Evolutionary conservation across 2,888 invertebrate species (phyloP), one percentile per base, ranked within the genome.

Genomic region (Xestobium rufovillosum): DNA sequence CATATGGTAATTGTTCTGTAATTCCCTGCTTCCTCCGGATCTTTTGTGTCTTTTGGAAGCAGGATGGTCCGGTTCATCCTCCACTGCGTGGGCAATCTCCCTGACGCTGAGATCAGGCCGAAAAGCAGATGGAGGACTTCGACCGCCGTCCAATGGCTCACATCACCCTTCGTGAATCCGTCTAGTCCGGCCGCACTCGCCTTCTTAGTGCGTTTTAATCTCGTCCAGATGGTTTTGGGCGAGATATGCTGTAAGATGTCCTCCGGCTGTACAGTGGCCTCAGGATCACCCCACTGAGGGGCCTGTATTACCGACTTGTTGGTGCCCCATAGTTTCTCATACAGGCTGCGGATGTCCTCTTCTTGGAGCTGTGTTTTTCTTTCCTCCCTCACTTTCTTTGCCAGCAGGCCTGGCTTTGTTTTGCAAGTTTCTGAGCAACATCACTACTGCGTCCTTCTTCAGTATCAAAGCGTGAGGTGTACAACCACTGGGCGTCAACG

Each of bases 1-100:
- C n/a, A n/a, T n/a, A n/a, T n/a, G n/a, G n/a, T n/a, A 52, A 56
- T 49, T 0, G 59, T 58, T 1, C 60, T 34, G 43, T 56, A 61
- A 36, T 53, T 59, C 4, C 42, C 52, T 0, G 47, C 47, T 10
- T 43, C 35, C 0, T 2, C 15, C 0, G 23, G 11, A 34, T 60
- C 56, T 26, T 59, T 59, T 0, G 55, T 56, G n/a, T 48, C 47
- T 32, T 62, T 60, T 0, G 50, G 56, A n/a, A n/a, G n/a, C n/a
- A n/a, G n/a, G n/a, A n/a, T n/a, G n/a, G n/a, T n/a, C n/a, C n/a
- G n/a, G n/a, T n/a, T n/a, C n/a, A n/a, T n/a, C n/a, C n/a, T n/a
- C n/a, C n/a, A n/a, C n/a, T n/a, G n/a, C n/a, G n/a, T n/a, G n/a
- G n/a, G n/a, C n/a, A n/a, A n/a, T n/a, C n/a, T n/a, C n/a, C n/a